Conservation (phyloP, 2,888 invertebrate species). For the Orgyia antiqua region DNA sequence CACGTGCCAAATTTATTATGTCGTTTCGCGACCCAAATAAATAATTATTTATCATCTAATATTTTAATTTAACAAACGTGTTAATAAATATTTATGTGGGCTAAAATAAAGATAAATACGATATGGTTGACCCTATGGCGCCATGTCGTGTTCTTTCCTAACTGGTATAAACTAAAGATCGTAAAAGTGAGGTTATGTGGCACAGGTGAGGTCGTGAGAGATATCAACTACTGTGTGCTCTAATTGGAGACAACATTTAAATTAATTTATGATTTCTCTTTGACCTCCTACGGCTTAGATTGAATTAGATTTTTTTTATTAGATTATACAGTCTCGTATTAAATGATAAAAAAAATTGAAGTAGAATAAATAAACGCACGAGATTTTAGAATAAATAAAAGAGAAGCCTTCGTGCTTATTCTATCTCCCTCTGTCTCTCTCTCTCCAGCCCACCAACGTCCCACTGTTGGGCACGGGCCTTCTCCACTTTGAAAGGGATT, state of each 20-base stretch:
- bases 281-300: conserved; percentile 18
- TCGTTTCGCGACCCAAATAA: background rate
- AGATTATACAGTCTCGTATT: too few species aligned
- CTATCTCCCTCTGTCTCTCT: too few species aligned
- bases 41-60: background rate
- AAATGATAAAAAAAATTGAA: too few species aligned
- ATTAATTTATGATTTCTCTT: too few species aligned
- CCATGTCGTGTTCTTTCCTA: conserved; percentile 13
- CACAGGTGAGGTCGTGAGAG: conserved; percentile 11
- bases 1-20: too few species aligned
- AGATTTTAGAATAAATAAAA: too few species aligned
- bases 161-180: conserved; percentile 10
- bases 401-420: too few species aligned
- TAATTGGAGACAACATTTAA: conserved; percentile 11
- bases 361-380: too few species aligned
- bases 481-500: too few species aligned
- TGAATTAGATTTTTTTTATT: too few species aligned
- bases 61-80: background rate
- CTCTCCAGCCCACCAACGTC: too few species aligned
- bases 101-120: conserved; percentile 14
- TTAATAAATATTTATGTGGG: conserved; percentile 4
- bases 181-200: conserved; percentile 17
- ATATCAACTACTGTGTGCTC: conserved; percentile 15
- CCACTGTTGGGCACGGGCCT: too few species aligned
- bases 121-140: conserved; percentile 20